Base-by-base conservation (phyloP, 2,888 invertebrate species). In the Lagria hirta region DNA sequence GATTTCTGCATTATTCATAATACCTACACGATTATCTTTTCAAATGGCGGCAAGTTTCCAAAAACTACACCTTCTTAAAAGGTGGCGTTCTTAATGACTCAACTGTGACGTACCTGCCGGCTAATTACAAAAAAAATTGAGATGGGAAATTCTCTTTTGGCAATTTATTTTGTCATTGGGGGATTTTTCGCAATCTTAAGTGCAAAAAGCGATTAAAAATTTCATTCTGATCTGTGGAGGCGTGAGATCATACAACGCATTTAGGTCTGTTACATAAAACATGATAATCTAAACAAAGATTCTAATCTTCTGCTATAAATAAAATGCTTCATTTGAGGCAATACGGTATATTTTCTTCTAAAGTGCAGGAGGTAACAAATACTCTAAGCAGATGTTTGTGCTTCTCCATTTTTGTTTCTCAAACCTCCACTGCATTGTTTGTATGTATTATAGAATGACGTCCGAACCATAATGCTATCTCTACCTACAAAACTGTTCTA, bases 51-150 rank as follows among this genome's bases (percentile, higher is more conserved):
- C 54, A 43, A 36, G 54, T 54, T 52, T 54, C 56, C 56, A 56
- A 56, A 56, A 54, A 48, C 41, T 52, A 54, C 56, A 50, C 52
- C 54, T 54, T 51, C 51, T 34, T 22, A 27, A 4, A 32, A 17
- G 7, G 20, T 12, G 22, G n/a, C n/a, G n/a, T 8, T 14, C 24
- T 20, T 27, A 14, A 18, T 41, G 41, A 41, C 41, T 41, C 41
- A 41, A 33, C 32, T 3, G 15, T 40, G 22, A 30, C 40, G 41
- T 41, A 16, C 33, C 26, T 34, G 27, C 7, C 10, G 18, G 16
- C 35, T n/a, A 15, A 15, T 35, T 23, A n/a, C 34, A 15, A 14
- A 11, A 32, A 18, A 14, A 30, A 30, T 30, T 18, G 29, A 4
- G 8, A 23, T 6, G 4, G 24, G 6, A 8, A 23, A 10, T 7